Conservation (phyloP, 2,888 invertebrate species). For the Capitulum mitella region DNA sequence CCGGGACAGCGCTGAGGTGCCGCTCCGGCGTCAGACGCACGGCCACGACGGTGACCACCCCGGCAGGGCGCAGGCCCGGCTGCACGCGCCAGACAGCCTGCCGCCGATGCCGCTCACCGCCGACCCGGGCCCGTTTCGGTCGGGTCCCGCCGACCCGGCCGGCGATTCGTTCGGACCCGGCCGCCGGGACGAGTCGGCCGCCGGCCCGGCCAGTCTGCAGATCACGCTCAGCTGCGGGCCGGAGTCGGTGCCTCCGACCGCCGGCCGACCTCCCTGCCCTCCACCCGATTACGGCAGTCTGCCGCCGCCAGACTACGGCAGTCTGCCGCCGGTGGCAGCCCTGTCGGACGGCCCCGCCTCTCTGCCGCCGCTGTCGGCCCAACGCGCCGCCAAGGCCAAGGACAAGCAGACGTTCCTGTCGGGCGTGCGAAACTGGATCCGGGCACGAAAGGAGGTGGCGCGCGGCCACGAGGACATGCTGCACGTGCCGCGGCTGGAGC, state of each 20-base stretch:
- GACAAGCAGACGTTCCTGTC: slow-evolving; percentile 12
- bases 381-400: neutral
- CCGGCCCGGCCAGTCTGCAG: slow-evolving; percentile 1
- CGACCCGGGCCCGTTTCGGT: too few relatives aligned
- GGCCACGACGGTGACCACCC: neutral
- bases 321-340: neutral
- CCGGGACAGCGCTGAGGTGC: slow-evolving; percentile 43
- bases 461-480: neutral
- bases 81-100: neutral
- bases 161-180: too few relatives aligned
- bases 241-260: too few relatives aligned
- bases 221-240: neutral
- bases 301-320: neutral
- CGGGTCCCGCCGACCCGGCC: too few relatives aligned
- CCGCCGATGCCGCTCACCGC: neutral
- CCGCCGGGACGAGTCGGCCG: neutral
- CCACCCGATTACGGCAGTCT: neutral
- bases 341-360: too few relatives aligned
- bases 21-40: slow-evolving; percentile 22
- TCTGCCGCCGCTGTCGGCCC: neutral
- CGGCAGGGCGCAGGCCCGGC: neutral
- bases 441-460: neutral
- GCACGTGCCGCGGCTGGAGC: slow-evolving; percentile 31
- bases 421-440: slow-evolving; percentile 19
- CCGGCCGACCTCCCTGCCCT: neutral